Percentiles rank a stretch among this genome's conserved stretches.
Evolutionary conservation across 2,113 vertebrate genomes (phyloP).

Genomic region (Aramus guarauna): DNA sequence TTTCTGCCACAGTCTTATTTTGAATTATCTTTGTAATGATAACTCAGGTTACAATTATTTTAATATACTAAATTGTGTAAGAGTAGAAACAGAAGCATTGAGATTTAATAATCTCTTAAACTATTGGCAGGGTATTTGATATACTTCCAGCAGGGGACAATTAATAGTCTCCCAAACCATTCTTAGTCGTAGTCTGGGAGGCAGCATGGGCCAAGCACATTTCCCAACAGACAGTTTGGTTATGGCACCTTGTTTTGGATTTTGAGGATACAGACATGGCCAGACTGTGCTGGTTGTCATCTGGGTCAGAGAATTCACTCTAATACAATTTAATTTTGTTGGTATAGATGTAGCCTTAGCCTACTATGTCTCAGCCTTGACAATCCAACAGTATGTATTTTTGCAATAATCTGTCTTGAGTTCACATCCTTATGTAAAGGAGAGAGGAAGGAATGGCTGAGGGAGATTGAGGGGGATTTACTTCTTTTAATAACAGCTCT

Average conservation of each 20-base stretch:
- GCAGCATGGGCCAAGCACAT: neutral
- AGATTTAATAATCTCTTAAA: neutral
- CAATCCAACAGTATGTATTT: neutral
- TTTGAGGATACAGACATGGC: neutral
- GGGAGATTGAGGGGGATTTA: conserved; percentile 12
- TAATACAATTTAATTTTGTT: neutral
- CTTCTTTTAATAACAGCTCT: conserved; percentile 26
- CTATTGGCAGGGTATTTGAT: neutral
- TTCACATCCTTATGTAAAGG: conserved; percentile 8
- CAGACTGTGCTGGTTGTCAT: neutral
- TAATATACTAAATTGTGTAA: neutral
- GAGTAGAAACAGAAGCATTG: neutral
- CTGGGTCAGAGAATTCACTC: neutral
- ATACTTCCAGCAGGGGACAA: neutral
- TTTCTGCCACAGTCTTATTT: neutral
- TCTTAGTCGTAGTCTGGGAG: neutral
- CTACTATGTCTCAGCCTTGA: neutral
- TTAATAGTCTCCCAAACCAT: neutral
- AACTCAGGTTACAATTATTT: neutral
- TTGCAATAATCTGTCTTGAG: neutral
- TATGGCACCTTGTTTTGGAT: neutral
- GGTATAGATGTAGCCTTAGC: neutral
- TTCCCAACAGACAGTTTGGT: neutral
- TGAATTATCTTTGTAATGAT: neutral
- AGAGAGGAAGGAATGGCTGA: neutral